Conservation (phyloP, 2,888 invertebrate genomes). For the Neoscelio sp. region DNA sequence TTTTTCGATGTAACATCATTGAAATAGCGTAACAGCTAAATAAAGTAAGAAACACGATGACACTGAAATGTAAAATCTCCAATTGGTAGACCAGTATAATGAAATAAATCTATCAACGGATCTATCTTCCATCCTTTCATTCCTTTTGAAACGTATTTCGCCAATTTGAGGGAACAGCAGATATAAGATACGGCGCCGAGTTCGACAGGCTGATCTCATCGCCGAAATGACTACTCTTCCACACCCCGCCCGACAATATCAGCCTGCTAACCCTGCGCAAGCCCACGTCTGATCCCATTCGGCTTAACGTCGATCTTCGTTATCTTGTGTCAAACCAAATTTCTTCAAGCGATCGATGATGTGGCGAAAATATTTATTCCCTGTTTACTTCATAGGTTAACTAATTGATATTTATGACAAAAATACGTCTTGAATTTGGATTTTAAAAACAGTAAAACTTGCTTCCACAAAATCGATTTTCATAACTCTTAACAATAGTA, state of each 20-base stretch:
- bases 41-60: constrained; percentile 4
- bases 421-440: too few species aligned
- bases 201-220: constrained; percentile 83
- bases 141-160: constrained; percentile 40
- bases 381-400: constrained; percentile 14
- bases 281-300: constrained; percentile 42
- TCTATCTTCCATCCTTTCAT: constrained; percentile 5
- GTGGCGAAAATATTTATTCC: constrained; percentile 4
- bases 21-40: background rate
- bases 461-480: constrained; percentile 9
- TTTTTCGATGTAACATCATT: too few species aligned
- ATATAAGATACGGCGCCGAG: constrained; percentile 79
- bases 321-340: constrained; percentile 47
- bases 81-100: constrained; percentile 1
- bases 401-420: background rate
- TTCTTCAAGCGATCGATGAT: constrained; percentile 31
- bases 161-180: constrained; percentile 65
- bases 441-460: too few species aligned
- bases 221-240: constrained; percentile 82
- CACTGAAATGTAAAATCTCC: constrained; percentile 24
- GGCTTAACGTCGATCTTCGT: constrained; percentile 51
- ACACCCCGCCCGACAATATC: constrained; percentile 83
- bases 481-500: too few species aligned
- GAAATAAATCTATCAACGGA: constrained; percentile 9
- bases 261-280: constrained; percentile 83